Conservation (phyloP, 2,888 invertebrate genomes). For the Hydrotaea cyrtoneurina region DNA sequence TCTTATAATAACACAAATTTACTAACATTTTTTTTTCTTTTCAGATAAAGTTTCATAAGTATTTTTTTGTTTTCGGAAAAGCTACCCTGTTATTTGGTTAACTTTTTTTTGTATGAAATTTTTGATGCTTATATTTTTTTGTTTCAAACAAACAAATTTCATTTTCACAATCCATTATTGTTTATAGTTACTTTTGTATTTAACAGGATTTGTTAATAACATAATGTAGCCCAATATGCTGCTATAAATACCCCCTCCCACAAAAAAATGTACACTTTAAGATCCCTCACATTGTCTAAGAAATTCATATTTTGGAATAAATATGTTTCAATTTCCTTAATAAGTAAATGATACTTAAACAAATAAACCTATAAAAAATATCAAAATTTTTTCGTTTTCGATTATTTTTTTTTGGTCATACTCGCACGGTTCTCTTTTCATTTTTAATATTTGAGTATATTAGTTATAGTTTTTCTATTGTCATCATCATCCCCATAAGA, state of each 20-base stretch:
- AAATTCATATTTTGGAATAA: neutral
- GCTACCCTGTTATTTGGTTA: no score
- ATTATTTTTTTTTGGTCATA: neutral
- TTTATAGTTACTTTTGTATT: neutral
- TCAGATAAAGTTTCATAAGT: no score
- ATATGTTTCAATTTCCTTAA: neutral
- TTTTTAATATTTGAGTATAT: neutral
- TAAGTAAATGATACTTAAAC: conserved; percentile 2
- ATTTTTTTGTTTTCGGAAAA: no score
- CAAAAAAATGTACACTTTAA: no score
- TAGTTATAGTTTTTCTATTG: neutral
- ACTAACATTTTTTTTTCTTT: no score
- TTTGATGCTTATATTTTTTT: no score
- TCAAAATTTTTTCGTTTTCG: neutral
- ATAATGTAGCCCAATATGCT: neutral
- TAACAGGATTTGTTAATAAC: neutral
- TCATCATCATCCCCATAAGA: neutral
- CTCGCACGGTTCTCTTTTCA: neutral
- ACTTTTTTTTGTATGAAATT: no score
- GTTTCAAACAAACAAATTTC: no score
- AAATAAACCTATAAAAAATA: neutral
- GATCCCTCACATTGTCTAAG: neutral
- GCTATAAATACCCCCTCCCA: no score
- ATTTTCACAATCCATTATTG: neutral
- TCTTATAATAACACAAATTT: no score